Percentiles rank a stretch among this genome's conserved stretches.
Conservation (phyloP, 2,888 invertebrate genomes). For the Pharmacophagus antenor region DNA sequence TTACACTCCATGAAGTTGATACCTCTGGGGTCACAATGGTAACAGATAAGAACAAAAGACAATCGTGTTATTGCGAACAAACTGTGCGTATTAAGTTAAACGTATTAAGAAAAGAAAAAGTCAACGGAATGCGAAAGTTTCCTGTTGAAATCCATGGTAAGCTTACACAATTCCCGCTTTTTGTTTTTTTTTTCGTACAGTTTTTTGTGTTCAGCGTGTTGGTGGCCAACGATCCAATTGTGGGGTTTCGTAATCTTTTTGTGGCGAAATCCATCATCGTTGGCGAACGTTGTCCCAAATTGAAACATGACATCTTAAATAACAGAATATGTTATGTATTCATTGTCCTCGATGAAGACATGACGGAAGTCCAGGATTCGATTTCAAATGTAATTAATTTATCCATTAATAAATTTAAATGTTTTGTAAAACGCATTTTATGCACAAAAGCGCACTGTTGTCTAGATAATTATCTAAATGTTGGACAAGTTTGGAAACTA, state of each 20-base stretch:
- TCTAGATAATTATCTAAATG: no score
- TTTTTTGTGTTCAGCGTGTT: conserved; percentile 39
- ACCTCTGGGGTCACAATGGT: conserved; percentile 35
- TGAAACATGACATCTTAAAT: conserved; percentile 1
- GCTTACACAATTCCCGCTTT: conserved; percentile 44
- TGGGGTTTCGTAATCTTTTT: conserved; percentile 45
- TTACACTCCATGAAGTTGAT: conserved; percentile 31
- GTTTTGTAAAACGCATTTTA: no score
- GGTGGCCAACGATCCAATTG: conserved; percentile 44
- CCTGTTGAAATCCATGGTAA: conserved; percentile 41
- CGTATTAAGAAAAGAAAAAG: conserved; percentile 22
- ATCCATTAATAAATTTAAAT: no score
- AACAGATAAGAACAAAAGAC: conserved; percentile 46
- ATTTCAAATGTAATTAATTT: no score
- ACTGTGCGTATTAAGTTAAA: conserved; percentile 35
- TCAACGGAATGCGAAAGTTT: conserved; percentile 32
- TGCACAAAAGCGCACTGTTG: no score
- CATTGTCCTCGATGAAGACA: no score
- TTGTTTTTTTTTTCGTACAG: conserved; percentile 38
- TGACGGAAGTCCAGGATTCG: no score
- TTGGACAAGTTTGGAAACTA: no score
- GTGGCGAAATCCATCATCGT: conserved; percentile 39
- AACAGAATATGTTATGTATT: no score
- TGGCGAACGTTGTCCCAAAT: conserved; percentile 34
- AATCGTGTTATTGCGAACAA: conserved; percentile 40